Evolutionary conservation across 2,797 vertebrate species (phyloP).

Genomic region (Arctocebus calabarensis): DNA sequence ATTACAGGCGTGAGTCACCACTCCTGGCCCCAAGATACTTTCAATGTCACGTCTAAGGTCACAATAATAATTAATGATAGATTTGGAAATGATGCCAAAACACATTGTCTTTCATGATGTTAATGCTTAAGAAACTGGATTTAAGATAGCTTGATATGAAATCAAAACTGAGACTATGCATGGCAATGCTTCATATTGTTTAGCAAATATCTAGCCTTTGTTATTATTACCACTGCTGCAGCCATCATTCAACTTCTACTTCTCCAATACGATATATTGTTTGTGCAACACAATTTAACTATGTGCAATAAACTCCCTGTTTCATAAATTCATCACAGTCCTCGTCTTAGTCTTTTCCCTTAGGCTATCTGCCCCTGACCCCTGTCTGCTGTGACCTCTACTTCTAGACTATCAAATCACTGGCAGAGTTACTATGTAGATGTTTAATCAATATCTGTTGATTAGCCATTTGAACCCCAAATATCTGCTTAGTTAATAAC

Average conservation of each 20-base stretch:
- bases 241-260: neutral
- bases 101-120: neutral
- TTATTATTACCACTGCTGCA: neutral
- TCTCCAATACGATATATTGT: neutral
- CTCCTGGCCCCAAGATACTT: neutral
- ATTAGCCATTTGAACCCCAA: neutral
- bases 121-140: neutral
- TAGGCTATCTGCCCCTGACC: neutral
- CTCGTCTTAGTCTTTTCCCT: neutral
- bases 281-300: neutral
- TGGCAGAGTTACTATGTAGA: neutral
- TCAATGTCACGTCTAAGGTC: neutral
- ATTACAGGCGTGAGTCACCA: too few species aligned
- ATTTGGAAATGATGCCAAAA: neutral
- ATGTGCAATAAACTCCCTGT: neutral
- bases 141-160: neutral
- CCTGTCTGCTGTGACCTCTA: too few species aligned
- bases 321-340: neutral
- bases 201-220: neutral
- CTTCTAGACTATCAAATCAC: neutral
- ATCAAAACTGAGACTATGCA: neutral
- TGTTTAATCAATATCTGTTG: neutral
- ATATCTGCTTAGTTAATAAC: neutral
- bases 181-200: neutral
- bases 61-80: neutral